phyloP scores from a whole-genome alignment of 1,140 invertebrate genomes.

The Magallana gigas region DNA sequence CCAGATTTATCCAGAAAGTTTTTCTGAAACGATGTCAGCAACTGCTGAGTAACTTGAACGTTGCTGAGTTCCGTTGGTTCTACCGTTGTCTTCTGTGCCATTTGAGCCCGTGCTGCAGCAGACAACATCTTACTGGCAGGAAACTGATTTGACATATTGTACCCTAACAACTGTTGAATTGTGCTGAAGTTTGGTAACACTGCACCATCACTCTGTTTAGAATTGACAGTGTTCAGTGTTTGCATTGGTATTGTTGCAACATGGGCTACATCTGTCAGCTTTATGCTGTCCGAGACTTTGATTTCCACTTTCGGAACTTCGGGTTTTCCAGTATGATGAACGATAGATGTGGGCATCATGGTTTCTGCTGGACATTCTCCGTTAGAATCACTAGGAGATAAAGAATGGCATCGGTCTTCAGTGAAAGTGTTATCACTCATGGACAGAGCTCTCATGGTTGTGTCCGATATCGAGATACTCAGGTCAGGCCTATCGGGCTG shows the following conservation, averaged over 20 bases:
- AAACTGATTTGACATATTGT: constrained; percentile 57
- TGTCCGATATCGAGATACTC: constrained; percentile 10
- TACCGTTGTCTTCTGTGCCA: constrained; percentile 60
- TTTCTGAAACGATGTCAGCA: constrained; percentile 20
- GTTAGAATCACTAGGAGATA: constrained; percentile 51
- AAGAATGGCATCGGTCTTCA: constrained; percentile 54
- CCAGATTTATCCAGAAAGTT: constrained; percentile 13
- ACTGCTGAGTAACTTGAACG: constrained; percentile 23
- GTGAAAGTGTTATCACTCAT: constrained; percentile 52
- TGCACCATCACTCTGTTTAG: constrained; percentile 21
- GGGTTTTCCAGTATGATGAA: constrained; percentile 50
- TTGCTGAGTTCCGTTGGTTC: constrained; percentile 3
- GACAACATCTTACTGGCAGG: constrained; percentile 74
- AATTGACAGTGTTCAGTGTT: background rate
- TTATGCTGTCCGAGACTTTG: background rate
- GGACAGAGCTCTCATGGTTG: constrained; percentile 11
- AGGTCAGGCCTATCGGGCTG: background rate
- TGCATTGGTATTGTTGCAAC: background rate
- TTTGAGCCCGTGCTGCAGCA: constrained; percentile 71
- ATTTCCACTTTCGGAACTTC: constrained; percentile 21
- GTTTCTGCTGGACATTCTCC: constrained; percentile 52
- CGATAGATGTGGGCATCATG: constrained; percentile 53
- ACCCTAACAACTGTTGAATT: constrained; percentile 58
- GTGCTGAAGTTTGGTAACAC: constrained; percentile 35
- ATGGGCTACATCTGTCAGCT: background rate